Conservation (phyloP, 2,113 vertebrate species). For the Lepisosteus oculatus region DNA sequence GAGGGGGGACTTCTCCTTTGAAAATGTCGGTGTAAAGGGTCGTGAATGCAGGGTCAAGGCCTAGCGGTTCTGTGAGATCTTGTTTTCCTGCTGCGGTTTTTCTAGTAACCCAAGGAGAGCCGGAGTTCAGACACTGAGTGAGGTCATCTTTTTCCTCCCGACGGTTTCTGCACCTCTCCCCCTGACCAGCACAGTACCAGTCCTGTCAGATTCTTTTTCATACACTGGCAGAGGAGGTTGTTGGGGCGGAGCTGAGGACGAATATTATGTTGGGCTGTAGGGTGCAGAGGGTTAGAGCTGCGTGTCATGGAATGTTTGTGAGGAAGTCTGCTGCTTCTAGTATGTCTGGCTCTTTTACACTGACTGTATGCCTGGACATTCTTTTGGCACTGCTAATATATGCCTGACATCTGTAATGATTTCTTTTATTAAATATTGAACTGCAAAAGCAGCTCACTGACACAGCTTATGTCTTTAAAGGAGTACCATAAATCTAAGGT, state of each 20-base stretch:
- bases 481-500: slow-evolving; percentile 6
- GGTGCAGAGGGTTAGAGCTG: background rate
- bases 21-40: background rate
- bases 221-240: background rate
- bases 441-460: slow-evolving; percentile 30
- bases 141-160: background rate
- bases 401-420: slow-evolving; percentile 20
- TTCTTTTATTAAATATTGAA: slow-evolving; percentile 34
- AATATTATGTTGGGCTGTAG: too few species aligned
- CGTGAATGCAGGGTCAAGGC: background rate
- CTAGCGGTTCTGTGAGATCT: background rate
- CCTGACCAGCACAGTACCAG: background rate
- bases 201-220: background rate
- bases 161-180: background rate
- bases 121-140: background rate
- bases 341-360: background rate
- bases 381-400: slow-evolving; percentile 22
- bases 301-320: slow-evolving; percentile 7
- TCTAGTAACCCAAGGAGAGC: background rate
- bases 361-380: background rate
- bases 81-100: background rate
- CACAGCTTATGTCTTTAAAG: background rate
- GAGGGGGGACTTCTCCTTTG: background rate
- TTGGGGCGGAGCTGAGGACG: too few species aligned
- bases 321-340: slow-evolving; percentile 21